Percentiles rank a stretch among this genome's conserved stretches.
phyloP scores from a whole-genome alignment of 2,888 invertebrate genomes.

The Magallana nippona region DNA sequence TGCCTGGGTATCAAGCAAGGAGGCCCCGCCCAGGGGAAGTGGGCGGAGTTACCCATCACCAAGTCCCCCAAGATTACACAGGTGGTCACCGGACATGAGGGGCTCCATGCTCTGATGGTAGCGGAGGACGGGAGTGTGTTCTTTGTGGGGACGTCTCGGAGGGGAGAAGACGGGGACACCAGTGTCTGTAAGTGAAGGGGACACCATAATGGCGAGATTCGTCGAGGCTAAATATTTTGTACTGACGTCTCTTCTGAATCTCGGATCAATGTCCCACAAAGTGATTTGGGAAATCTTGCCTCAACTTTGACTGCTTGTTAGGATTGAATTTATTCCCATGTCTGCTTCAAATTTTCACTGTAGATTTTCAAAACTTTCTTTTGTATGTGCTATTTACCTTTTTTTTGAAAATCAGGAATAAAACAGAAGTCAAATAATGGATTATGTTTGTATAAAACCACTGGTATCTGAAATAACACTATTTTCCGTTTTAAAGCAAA shows the following conservation, averaged over 20 bases:
- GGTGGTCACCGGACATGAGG: slow-evolving; percentile 95
- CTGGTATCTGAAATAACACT: too few relatives aligned
- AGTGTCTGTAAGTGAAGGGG: slow-evolving; percentile 78
- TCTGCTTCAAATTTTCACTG: too few relatives aligned
- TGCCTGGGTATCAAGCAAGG: slow-evolving; percentile 90
- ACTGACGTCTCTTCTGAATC: not conserved
- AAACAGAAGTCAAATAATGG: too few relatives aligned
- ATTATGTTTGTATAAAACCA: not conserved
- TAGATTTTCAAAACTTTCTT: too few relatives aligned
- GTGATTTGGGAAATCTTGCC: too few relatives aligned
- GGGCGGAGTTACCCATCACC: slow-evolving; percentile 83
- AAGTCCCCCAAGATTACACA: slow-evolving; percentile 88
- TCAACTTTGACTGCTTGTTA: too few relatives aligned
- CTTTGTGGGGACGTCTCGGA: slow-evolving; percentile 91
- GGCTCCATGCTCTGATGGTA: slow-evolving; percentile 93
- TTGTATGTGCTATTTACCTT: too few relatives aligned
- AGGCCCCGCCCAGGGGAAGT: slow-evolving; percentile 77
- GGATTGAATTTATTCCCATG: too few relatives aligned
- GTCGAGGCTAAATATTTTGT: not conserved
- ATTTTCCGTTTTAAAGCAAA: slow-evolving; percentile 70
- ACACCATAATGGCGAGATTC: not conserved
- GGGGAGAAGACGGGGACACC: slow-evolving; percentile 96
- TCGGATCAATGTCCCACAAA: too few relatives aligned
- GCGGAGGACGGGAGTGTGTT: slow-evolving; percentile 95
- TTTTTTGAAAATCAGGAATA: too few relatives aligned